Conservation (phyloP, 2,113 vertebrate species). For the Condylura cristata region DNA sequence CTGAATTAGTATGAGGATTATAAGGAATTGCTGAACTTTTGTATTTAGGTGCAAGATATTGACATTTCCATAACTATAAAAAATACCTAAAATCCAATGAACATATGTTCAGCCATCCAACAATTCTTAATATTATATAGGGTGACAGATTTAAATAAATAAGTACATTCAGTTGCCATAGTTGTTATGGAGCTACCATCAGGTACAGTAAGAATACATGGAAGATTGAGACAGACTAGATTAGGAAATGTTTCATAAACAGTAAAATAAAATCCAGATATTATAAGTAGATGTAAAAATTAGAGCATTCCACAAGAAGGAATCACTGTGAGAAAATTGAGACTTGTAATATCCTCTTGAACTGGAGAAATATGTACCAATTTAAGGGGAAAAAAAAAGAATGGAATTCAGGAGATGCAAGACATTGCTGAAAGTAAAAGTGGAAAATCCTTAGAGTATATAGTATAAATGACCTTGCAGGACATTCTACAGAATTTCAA, state of each 20-base stretch:
- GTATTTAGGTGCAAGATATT: neutral
- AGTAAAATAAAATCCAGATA: neutral
- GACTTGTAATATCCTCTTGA: neutral
- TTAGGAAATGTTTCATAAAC: neutral
- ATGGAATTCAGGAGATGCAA: neutral
- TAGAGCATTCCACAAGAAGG: neutral
- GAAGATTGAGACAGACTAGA: neutral
- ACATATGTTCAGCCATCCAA: too few relatives aligned
- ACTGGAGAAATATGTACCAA: neutral
- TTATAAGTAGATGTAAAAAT: neutral
- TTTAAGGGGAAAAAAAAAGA: neutral
- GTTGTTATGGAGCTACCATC: accelerated
- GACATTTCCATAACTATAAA: neutral
- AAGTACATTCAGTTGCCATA: neutral
- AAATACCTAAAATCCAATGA: neutral
- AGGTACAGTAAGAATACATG: neutral
- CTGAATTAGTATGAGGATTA: neutral
- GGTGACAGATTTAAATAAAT: neutral
- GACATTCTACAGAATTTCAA: neutral
- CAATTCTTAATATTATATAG: neutral
- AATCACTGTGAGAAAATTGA: neutral
- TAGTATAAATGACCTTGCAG: neutral
- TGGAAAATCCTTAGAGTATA: neutral
- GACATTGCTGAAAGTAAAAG: neutral
- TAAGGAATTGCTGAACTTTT: neutral